Percentiles rank a stretch among this genome's conserved stretches.
These are phyloP conservation scores for Osedax frankpressi DNA, from an alignment of 2,888 invertebrate species.

Conservation along the genomic window DNA sequence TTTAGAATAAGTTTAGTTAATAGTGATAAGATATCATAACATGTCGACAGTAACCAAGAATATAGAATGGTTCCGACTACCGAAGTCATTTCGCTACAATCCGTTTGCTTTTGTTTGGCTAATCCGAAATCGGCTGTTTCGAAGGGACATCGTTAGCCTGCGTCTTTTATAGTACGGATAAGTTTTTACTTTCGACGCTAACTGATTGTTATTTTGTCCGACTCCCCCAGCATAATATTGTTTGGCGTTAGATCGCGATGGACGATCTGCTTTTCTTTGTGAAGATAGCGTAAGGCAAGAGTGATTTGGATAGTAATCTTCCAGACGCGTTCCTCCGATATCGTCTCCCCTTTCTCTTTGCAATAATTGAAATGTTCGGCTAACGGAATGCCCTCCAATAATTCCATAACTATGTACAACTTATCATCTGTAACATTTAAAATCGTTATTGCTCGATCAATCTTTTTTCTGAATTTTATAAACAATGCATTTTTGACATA, in stretches of 20 bases:
- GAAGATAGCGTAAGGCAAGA: constrained; percentile 47
- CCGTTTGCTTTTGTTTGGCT: constrained; percentile 47
- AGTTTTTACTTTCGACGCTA: too few species aligned
- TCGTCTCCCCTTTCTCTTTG: constrained; percentile 44
- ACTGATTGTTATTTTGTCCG: constrained; percentile 46
- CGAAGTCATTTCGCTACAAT: constrained; percentile 47
- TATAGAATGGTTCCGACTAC: constrained; percentile 48
- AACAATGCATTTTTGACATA: too few species aligned
- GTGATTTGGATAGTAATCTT: constrained; percentile 47
- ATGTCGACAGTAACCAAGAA: constrained; percentile 46
- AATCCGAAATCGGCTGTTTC: constrained; percentile 48
- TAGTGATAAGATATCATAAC: too few species aligned
- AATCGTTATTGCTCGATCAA: background rate
- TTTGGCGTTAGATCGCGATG: constrained; percentile 46
- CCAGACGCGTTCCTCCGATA: constrained; percentile 46
- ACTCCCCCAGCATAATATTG: constrained; percentile 47
- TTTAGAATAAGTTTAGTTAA: too few species aligned
- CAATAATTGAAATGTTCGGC: constrained; percentile 47
- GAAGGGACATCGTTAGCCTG: background rate
- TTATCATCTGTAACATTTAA: constrained; percentile 35
- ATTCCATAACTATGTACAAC: constrained; percentile 49
- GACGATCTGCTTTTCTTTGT: constrained; percentile 48
- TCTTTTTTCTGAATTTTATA: too few species aligned
- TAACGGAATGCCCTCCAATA: constrained; percentile 47
- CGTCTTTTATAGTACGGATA: too few species aligned